These are phyloP conservation scores for Aspidapion aeneum DNA, from an alignment of 2,888 invertebrate genomes.

Conservation along the genomic window DNA sequence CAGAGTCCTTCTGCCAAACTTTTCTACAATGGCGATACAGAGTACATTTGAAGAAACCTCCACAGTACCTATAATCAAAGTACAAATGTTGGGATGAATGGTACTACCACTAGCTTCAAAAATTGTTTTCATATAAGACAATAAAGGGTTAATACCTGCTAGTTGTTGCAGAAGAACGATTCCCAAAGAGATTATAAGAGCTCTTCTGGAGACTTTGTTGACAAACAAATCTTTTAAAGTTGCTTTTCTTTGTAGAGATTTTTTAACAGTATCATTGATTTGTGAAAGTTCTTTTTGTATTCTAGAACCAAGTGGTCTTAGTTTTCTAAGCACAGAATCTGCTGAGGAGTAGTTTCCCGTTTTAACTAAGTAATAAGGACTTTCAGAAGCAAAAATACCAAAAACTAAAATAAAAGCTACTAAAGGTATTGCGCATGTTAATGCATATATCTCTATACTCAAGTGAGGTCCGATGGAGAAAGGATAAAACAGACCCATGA, in stretches of 20 bases:
- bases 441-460: conserved; percentile 16
- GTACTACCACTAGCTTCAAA: conserved; percentile 58
- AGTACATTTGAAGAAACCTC: conserved; percentile 21
- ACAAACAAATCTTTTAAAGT: conserved; percentile 56
- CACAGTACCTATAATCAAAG: conserved; percentile 21
- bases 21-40: conserved; percentile 21
- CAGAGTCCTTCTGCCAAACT: conserved; percentile 19
- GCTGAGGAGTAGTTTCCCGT: conserved; percentile 60
- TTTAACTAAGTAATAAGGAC: conserved; percentile 27
- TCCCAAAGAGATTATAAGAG: conserved; percentile 23
- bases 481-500: conserved; percentile 23
- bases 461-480: conserved; percentile 27
- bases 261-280: conserved; percentile 21
- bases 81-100: conserved; percentile 19
- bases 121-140: conserved; percentile 47
- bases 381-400: conserved; percentile 27
- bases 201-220: conserved; percentile 63
- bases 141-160: conserved; percentile 28
- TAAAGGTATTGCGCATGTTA: conserved; percentile 22
- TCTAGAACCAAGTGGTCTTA: conserved; percentile 16
- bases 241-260: conserved; percentile 15
- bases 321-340: conserved; percentile 55
- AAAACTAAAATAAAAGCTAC: conserved; percentile 22
- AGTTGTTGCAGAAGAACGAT: conserved; percentile 30
- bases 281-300: conserved; percentile 22